Evolutionary conservation across 2,797 vertebrate genomes (phyloP).

Genomic region (Hippoglossus hippoglossus): DNA sequence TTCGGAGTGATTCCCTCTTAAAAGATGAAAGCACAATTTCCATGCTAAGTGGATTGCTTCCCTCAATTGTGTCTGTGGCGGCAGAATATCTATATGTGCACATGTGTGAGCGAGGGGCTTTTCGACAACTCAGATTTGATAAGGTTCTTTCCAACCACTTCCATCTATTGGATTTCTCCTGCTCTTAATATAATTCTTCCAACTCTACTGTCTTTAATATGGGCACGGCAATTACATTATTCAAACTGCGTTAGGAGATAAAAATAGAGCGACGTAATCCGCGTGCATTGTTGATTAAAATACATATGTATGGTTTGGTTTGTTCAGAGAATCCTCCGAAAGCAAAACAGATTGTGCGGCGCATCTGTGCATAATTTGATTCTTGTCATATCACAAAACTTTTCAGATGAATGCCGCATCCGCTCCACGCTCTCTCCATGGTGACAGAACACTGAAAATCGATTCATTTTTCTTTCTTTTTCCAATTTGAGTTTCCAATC

Average conservation of each 20-base stretch:
- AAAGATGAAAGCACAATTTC: conserved; percentile 79
- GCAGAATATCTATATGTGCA: conserved; percentile 49
- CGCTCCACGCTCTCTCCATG: conserved; percentile 34
- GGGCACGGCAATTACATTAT: conserved; percentile 60
- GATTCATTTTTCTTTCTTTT: conserved; percentile 40
- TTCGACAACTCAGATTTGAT: conserved; percentile 61
- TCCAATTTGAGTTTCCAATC: conserved; percentile 60
- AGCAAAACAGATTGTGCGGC: conserved; percentile 63
- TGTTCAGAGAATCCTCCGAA: conserved; percentile 42
- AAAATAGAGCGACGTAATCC: conserved; percentile 58
- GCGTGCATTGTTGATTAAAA: conserved; percentile 58
- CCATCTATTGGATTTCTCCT: conserved; percentile 60
- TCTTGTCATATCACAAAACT: conserved; percentile 61
- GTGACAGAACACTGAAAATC: conserved; percentile 57
- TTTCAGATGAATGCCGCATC: conserved; percentile 47
- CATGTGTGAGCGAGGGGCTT: conserved; percentile 51
- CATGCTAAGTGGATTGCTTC: conserved; percentile 77
- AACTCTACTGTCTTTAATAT: conserved; percentile 47
- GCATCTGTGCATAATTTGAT: conserved; percentile 70
- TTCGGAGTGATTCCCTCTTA: conserved; percentile 44
- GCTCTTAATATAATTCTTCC: conserved; percentile 49
- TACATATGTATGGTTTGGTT: conserved; percentile 69
- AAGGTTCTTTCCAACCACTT: conserved; percentile 48
- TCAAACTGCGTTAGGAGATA: conserved; percentile 57
- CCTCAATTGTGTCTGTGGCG: conserved; percentile 51